phyloP scores from a whole-genome alignment of 2,113 vertebrate genomes.

The Brachyhypopomus gauderio region DNA sequence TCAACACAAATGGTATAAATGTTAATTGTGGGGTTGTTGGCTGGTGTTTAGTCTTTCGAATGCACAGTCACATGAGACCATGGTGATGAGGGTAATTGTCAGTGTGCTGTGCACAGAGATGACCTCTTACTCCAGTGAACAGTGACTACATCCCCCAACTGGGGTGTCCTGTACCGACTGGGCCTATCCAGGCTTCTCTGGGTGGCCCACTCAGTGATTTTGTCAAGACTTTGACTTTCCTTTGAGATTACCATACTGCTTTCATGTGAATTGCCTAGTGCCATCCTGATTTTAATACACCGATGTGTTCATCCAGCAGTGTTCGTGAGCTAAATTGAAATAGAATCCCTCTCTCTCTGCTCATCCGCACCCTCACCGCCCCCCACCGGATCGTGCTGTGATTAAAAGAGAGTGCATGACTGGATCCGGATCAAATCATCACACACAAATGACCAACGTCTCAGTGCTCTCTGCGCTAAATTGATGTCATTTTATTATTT shows the following conservation, averaged over 20 bases:
- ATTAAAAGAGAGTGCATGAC: slow-evolving; percentile 22
- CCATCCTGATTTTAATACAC: slow-evolving; percentile 44
- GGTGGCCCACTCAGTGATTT: not conserved
- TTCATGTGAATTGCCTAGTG: slow-evolving; percentile 20
- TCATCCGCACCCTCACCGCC: slow-evolving; percentile 23
- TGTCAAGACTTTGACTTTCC: not conserved
- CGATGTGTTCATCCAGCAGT: slow-evolving; percentile 45
- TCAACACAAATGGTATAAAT: too few species aligned
- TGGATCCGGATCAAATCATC: slow-evolving; percentile 37
- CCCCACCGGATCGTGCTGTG: slow-evolving; percentile 26
- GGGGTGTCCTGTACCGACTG: slow-evolving; percentile 14
- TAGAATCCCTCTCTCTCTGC: slow-evolving; percentile 49
- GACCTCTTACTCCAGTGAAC: slow-evolving; percentile 5
- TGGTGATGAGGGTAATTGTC: slow-evolving; percentile 18
- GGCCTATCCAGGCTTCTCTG: not conserved
- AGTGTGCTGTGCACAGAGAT: slow-evolving; percentile 4
- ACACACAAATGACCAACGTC: slow-evolving; percentile 16
- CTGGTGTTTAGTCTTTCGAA: not conserved
- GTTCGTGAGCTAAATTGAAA: slow-evolving; percentile 49
- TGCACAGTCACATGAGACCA: slow-evolving; percentile 12
- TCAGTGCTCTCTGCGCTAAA: slow-evolving; percentile 23
- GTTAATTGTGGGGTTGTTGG: too few species aligned
- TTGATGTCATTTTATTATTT: slow-evolving; percentile 18
- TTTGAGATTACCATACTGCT: slow-evolving; percentile 30
- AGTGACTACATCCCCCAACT: not conserved